phyloP scores from a whole-genome alignment of 2,113 vertebrate species.

The Protobothrops flavoviridis region DNA sequence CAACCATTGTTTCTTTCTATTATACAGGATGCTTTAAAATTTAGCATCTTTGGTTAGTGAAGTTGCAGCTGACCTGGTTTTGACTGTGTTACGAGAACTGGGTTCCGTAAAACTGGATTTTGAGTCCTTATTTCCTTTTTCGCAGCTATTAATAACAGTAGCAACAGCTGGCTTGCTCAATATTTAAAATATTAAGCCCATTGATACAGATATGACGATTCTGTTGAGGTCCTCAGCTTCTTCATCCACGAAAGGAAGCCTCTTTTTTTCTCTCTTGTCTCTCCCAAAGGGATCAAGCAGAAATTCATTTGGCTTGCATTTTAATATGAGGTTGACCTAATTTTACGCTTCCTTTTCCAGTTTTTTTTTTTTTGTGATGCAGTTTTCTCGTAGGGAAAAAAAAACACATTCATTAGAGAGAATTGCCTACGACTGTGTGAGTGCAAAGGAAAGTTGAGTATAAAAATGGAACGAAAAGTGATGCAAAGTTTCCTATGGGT shows the following conservation, averaged over 20 bases:
- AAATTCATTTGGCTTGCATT: not conserved
- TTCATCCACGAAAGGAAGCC: not conserved
- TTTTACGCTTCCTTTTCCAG: not conserved
- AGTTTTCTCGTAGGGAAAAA: not conserved
- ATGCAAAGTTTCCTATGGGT: not conserved
- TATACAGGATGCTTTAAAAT: conserved; percentile 51
- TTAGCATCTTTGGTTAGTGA: conserved; percentile 41
- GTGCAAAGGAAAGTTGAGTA: not conserved
- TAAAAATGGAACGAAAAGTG: not conserved
- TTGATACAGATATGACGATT: not conserved
- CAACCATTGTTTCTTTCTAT: conserved; percentile 10
- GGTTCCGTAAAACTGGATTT: conserved; percentile 51
- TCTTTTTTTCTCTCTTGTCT: not conserved
- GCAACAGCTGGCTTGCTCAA: conserved; percentile 45
- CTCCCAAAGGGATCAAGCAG: not conserved
- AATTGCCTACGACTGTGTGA: not conserved
- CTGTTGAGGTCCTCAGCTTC: not conserved
- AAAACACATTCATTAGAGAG: not conserved
- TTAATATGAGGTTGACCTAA: not conserved
- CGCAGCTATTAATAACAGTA: conserved; percentile 42
- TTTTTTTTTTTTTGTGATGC: not conserved
- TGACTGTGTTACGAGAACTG: conserved; percentile 31
- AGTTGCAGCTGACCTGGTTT: conserved; percentile 14
- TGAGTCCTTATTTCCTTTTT: conserved; percentile 34
- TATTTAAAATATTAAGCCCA: conserved; percentile 25